Conservation (phyloP, 2,888 invertebrate genomes). For the Stenichneumon culpator region DNA sequence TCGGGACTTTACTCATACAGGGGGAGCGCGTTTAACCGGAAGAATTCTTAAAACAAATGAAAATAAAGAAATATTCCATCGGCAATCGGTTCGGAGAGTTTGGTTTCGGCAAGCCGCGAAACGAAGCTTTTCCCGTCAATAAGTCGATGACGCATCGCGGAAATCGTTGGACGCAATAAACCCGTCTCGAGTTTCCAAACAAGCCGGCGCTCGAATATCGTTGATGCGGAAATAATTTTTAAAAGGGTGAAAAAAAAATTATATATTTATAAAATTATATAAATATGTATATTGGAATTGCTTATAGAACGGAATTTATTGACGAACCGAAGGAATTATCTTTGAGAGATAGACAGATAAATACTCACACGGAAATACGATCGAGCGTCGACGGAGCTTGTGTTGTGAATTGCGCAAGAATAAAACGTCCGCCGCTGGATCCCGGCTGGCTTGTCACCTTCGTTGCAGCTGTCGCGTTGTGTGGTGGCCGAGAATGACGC, state of each 20-base stretch:
- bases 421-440: not conserved
- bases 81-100: not conserved
- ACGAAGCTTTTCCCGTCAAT: not conserved
- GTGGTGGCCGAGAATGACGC: conserved; percentile 31
- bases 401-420: conserved; percentile 3
- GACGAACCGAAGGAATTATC: not conserved
- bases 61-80: not conserved
- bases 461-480: conserved; percentile 24
- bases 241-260: not conserved
- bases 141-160: conserved; percentile 38
- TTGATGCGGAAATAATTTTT: not conserved
- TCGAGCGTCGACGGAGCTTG: not conserved
- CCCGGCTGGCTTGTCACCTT: conserved; percentile 7
- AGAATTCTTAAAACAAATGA: not conserved
- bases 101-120: not conserved
- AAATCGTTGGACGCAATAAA: conserved; percentile 39
- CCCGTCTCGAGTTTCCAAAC: conserved; percentile 30
- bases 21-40: not conserved
- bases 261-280: not conserved
- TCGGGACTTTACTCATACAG: not conserved
- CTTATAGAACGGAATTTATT: not conserved
- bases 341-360: not conserved
- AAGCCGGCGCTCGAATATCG: not conserved
- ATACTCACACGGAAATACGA: not conserved
- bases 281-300: not conserved